Percentiles rank a stretch among this genome's conserved stretches.
Conservation (phyloP, 2,888 invertebrate genomes). For the Ypsolopha scabrella region DNA sequence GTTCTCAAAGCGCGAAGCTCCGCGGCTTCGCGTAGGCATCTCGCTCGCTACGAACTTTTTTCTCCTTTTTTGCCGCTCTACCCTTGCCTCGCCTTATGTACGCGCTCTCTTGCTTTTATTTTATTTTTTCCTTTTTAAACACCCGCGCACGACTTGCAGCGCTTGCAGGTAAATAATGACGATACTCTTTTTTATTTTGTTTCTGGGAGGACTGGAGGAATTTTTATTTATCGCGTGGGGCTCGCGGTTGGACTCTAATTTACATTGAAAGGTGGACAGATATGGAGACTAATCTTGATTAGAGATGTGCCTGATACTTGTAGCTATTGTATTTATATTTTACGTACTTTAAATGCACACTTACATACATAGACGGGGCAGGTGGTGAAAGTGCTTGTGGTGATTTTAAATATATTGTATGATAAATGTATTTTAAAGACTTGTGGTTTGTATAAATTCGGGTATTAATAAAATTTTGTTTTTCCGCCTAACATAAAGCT, state of each 20-base stretch:
- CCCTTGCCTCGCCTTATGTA: conserved; percentile 42
- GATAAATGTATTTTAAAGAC: too few relatives aligned
- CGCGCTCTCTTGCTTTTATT: conserved; percentile 40
- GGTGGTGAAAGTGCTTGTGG: too few relatives aligned
- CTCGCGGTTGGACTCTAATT: neutral
- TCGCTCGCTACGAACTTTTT: conserved; percentile 31
- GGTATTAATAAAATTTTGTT: too few relatives aligned
- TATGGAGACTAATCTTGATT: neutral
- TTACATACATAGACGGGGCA: too few relatives aligned
- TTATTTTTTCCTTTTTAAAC: conserved; percentile 18
- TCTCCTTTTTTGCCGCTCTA: conserved; percentile 57
- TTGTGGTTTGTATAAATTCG: too few relatives aligned
- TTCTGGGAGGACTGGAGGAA: conserved; percentile 23
- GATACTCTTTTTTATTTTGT: conserved; percentile 44
- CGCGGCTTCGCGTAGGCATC: conserved; percentile 40
- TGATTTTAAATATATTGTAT: too few relatives aligned
- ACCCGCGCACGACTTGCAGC: conserved; percentile 32
- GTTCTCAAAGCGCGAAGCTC: neutral
- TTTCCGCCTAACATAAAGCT: neutral
- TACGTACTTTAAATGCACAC: too few relatives aligned
- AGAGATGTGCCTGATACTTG: too few relatives aligned
- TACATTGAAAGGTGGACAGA: neutral
- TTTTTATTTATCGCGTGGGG: conserved; percentile 13
- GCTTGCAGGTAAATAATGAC: conserved; percentile 56
- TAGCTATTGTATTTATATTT: too few relatives aligned